Conservation (phyloP, 2,888 invertebrate genomes). For the Lithosia quadra region DNA sequence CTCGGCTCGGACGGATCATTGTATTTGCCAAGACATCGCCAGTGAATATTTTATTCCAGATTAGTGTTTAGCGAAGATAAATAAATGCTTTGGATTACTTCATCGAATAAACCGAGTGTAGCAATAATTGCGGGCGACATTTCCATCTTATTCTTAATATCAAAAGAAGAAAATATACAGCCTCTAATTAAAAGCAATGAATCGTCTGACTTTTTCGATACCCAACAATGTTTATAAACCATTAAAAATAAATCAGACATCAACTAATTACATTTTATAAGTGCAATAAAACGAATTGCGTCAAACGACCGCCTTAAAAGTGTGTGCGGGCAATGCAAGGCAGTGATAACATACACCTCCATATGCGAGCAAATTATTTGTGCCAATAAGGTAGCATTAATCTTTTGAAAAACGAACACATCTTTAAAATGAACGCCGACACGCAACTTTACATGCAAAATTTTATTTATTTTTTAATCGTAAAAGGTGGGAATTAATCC, state of each 20-base stretch:
- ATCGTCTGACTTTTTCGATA: conserved; percentile 51
- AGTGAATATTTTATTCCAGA: conserved; percentile 77
- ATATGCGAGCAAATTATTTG: conserved; percentile 61
- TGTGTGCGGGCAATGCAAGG: conserved; percentile 46
- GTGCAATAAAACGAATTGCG: conserved; percentile 59
- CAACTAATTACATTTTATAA: conserved; percentile 66
- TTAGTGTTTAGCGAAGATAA: conserved; percentile 71
- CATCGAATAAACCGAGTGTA: conserved; percentile 50
- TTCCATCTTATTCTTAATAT: conserved; percentile 30
- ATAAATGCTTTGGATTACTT: conserved; percentile 66
- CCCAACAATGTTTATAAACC: conserved; percentile 63
- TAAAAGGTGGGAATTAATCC: conserved; percentile 73
- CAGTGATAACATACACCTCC: conserved; percentile 47
- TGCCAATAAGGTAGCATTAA: conserved; percentile 66
- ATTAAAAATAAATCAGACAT: conserved; percentile 69
- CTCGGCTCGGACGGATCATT: conserved; percentile 73
- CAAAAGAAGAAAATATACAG: conserved; percentile 38
- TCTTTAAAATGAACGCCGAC: conserved; percentile 61
- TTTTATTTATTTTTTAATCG: conserved; percentile 65
- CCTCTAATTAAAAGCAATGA: conserved; percentile 46
- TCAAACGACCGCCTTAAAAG: conserved; percentile 48
- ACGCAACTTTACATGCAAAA: conserved; percentile 64
- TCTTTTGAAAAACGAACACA: conserved; percentile 60
- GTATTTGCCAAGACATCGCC: conserved; percentile 70
- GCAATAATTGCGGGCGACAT: conserved; percentile 26